These are phyloP conservation scores for Leucania comma DNA, from an alignment of 2,888 invertebrate species.

Conservation along the genomic window DNA sequence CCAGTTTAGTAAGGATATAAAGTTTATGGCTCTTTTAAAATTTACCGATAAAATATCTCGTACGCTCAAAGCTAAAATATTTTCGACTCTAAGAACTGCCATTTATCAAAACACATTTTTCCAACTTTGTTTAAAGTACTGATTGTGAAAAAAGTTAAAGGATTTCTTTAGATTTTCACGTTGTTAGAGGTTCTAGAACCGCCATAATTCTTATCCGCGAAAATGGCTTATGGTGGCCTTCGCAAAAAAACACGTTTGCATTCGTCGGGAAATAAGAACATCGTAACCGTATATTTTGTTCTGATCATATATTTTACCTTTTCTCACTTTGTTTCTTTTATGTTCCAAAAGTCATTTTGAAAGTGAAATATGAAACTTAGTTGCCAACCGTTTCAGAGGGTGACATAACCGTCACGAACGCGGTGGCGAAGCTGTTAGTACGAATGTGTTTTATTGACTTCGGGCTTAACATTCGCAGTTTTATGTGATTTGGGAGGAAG, in stretches of 20 bases:
- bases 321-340: slow-evolving; percentile 49
- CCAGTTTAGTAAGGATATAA: slow-evolving; percentile 18
- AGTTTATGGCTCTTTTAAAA: slow-evolving; percentile 47
- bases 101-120: slow-evolving; percentile 46
- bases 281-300: slow-evolving; percentile 43
- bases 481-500: slow-evolving; percentile 25
- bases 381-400: slow-evolving; percentile 20
- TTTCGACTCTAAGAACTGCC: slow-evolving; percentile 47
- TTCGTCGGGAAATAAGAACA: slow-evolving; percentile 42
- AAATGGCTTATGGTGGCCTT: slow-evolving; percentile 45
- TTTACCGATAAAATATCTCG: slow-evolving; percentile 41
- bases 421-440: neutral
- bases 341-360: slow-evolving; percentile 35
- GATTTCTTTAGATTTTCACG: slow-evolving; percentile 35
- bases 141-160: slow-evolving; percentile 36
- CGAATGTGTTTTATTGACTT: slow-evolving; percentile 42
- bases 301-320: slow-evolving; percentile 45
- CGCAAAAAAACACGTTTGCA: slow-evolving; percentile 50
- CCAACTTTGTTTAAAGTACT: slow-evolving; percentile 40
- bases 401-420: slow-evolving; percentile 25
- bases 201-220: slow-evolving; percentile 38
- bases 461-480: slow-evolving; percentile 33
- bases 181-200: slow-evolving; percentile 31
- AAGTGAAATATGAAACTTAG: slow-evolving; percentile 45
- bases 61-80: slow-evolving; percentile 45